These are phyloP conservation scores for Amphiprion ocellaris DNA, from an alignment of 2,113 vertebrate species.

Conservation along the genomic window DNA sequence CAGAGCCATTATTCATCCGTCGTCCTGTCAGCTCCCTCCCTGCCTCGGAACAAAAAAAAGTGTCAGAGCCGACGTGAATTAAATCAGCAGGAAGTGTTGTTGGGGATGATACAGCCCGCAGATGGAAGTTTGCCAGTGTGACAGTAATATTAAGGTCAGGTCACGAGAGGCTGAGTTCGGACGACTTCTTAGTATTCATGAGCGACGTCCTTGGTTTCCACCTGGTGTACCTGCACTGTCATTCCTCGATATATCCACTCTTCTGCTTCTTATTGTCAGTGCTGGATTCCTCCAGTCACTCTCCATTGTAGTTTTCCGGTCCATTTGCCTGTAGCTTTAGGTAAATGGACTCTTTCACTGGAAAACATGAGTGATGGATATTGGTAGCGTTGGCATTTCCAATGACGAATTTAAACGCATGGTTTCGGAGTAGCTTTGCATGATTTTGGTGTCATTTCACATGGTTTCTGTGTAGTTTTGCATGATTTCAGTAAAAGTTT, in stretches of 20 bases:
- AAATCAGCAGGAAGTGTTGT: slow-evolving; percentile 20
- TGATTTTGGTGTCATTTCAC: too few species aligned
- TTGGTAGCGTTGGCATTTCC: background rate
- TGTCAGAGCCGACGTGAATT: background rate
- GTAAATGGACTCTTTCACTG: too few species aligned
- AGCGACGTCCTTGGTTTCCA: background rate
- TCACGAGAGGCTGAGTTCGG: background rate
- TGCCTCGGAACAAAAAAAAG: background rate
- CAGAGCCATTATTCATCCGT: slow-evolving; percentile 36
- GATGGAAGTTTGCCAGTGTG: background rate
- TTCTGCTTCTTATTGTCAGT: background rate
- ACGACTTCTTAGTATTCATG: slow-evolving; percentile 23
- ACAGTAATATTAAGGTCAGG: background rate
- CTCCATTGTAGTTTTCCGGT: too few species aligned
- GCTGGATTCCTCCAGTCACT: background rate
- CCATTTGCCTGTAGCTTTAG: too few species aligned
- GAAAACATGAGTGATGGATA: background rate
- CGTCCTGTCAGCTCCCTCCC: background rate
- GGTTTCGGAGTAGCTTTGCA: too few species aligned
- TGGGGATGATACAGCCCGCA: background rate
- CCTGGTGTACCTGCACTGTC: background rate
- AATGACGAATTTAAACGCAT: background rate
- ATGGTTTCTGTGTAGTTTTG: too few species aligned
- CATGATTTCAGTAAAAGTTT: too few species aligned
- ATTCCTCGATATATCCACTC: background rate